Conservation (phyloP, 2,888 invertebrate species). For the Escarpia spicata region DNA sequence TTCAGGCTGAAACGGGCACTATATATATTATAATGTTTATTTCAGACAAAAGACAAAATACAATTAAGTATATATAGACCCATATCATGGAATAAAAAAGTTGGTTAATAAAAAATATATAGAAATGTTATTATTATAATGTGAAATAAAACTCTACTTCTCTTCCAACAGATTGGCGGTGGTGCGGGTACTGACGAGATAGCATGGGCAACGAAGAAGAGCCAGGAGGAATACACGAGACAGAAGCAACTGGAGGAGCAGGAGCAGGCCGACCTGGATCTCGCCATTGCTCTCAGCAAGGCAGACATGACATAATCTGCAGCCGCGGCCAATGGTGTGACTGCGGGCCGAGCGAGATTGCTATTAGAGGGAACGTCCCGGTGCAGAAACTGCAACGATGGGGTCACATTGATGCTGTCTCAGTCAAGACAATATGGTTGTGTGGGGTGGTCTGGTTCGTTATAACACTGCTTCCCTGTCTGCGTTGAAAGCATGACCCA, state of each 20-base stretch:
- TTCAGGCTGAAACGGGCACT: too few species aligned
- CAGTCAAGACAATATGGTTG: background rate
- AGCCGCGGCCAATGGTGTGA: constrained; percentile 7
- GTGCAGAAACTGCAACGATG: background rate
- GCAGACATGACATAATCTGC: constrained; percentile 56
- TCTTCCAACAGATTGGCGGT: background rate
- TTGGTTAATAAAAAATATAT: too few species aligned
- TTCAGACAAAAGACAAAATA: too few species aligned
- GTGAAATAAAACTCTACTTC: background rate
- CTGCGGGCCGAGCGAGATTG: background rate
- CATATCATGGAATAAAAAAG: too few species aligned
- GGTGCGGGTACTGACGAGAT: constrained; percentile 51
- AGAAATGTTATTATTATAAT: background rate
- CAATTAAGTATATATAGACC: too few species aligned
- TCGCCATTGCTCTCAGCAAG: constrained; percentile 77
- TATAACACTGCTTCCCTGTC: background rate
- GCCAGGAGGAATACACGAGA: constrained; percentile 74
- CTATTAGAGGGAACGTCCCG: background rate
- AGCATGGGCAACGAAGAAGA: constrained; percentile 80
- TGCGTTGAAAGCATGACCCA: background rate
- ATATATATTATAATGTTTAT: too few species aligned
- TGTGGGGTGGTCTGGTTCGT: background rate
- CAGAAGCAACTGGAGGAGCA: constrained; percentile 70
- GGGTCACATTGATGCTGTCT: background rate
- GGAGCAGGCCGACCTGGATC: constrained; percentile 79